Base-by-base conservation (phyloP, 1,140 invertebrate genomes). In the Leptinotarsa undecemlineata region DNA sequence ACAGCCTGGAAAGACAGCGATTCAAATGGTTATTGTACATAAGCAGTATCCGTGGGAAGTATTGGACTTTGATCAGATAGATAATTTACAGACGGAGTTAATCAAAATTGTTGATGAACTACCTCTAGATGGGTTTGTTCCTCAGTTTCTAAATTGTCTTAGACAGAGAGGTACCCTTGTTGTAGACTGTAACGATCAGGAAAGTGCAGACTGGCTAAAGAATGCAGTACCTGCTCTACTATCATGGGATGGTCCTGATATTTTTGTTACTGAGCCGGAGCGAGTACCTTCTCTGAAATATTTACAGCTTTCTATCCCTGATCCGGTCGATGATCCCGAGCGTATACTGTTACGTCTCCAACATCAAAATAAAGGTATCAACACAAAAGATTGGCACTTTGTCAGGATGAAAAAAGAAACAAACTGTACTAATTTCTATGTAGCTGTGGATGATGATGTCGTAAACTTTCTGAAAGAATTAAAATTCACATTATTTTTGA, bases 181-280 rank as follows among this genome's bases (percentile, higher is more conserved):
- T 21, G 42, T 70, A 15, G 47, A 70, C 57, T 70, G 68, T 48
- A 70, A 70, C 8, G 48, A 70, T 57, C 21, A n/a, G 23, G 47
- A 42, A 60, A 70, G 68, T 70, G 47, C 68, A 21, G 68, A 70
- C 11, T 70, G 68, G 68, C 21, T 70, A 26, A 60, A 17, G 47
- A 51, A 17, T 13, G 21, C 68, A 13, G 48, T 70, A 20, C 51
- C 51, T 17, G 48, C 19, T 20, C 26, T 70, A 23, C 17, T 21
- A 21, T 21, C 14, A 51, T 70, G 68, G 68, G 20, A 70, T 48
- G 68, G 47, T 57, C 33, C 20, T 15, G 68, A 70, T 3, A 8
- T 70, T 13, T 11, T 20, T 19, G 26, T 70, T n/a, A 14, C 48
- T 21, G 68, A 70, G 11, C 68, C 47, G n/a, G 51, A 70, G 57